Evolutionary conservation across 2,797 vertebrate species (phyloP), one percentile per base, ranked within the genome.

Genomic region (Takifugu rubripes): DNA sequence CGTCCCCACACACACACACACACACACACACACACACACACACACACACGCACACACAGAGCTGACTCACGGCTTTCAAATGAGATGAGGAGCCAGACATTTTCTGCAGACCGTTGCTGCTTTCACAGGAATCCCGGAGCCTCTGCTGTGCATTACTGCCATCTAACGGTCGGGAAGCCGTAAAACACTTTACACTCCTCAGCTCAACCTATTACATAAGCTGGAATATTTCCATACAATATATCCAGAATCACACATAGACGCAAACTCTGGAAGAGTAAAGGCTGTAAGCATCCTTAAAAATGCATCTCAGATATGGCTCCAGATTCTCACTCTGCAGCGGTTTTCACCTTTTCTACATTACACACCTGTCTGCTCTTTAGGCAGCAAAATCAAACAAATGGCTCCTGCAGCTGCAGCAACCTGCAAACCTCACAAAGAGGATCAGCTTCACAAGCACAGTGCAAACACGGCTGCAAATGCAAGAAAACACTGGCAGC

Each of bases 91-190:
- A 69, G 57, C 16, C 55, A 56, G 68, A 66, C 63, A 25, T 56
- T 57, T 47, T 46, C 42, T 79, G 56, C 56, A 75, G 43, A 59
- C 66, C 51, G 24, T 25, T 51, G n/a, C 50, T 25, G 40, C 27
- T 50, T 33, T 54, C 0, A 5, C 53, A 40, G 17, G 8, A 33
- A 49, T 48, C 45, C 47, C 3, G 55, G 25, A 1, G 56, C 21
- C 83, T 82, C 27, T 25, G 82, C 72, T 89, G 85, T 89, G 82
- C 84, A 86, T 90, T 80, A 91, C 84, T 91, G 92, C 91, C 92
- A 92, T 89, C 92, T 92, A 86, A 87, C 90, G 92, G 89, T 63
- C 68, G 72, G 40, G 5, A 6, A 64, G 49, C 15, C 7, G n/a
- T 25, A 64, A 54, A 72, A 61, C 82, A 70, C 48, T 29, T 4